These are phyloP conservation scores for Eulacestoma nigropectus DNA, from an alignment of 2,113 vertebrate species.

Conservation along the genomic window DNA sequence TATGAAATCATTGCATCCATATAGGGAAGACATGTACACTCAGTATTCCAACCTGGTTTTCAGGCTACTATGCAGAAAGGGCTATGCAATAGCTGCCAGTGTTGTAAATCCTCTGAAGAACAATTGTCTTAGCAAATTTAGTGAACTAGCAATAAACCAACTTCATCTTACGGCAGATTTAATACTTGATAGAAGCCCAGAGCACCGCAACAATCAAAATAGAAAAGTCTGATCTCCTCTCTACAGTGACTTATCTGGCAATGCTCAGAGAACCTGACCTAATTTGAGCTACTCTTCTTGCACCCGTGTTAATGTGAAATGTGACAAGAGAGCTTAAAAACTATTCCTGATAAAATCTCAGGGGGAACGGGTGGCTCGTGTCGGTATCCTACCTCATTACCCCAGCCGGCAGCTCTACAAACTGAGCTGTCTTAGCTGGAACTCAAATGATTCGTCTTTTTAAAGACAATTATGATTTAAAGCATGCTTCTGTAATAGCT, in stretches of 20 bases:
- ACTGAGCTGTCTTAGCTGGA: not conserved
- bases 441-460: not conserved
- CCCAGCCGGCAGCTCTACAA: not conserved
- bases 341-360: not conserved
- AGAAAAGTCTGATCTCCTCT: constrained; percentile 5
- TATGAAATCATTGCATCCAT: not conserved
- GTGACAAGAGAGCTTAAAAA: constrained; percentile 2
- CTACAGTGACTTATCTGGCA: not conserved
- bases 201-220: not conserved
- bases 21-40: not conserved
- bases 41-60: not conserved
- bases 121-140: not conserved
- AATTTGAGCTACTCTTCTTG: not conserved
- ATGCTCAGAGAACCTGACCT: not conserved
- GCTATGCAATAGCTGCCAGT: not conserved
- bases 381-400: not conserved
- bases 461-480: not conserved
- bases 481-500: not conserved
- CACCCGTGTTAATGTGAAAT: not conserved
- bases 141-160: not conserved
- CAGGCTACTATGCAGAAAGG: not conserved
- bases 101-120: not conserved
- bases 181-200: not conserved
- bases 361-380: not conserved
- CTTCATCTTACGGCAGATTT: not conserved